phyloP scores from a whole-genome alignment of 1,140 invertebrate species.

The Nephotettix cincticeps region DNA sequence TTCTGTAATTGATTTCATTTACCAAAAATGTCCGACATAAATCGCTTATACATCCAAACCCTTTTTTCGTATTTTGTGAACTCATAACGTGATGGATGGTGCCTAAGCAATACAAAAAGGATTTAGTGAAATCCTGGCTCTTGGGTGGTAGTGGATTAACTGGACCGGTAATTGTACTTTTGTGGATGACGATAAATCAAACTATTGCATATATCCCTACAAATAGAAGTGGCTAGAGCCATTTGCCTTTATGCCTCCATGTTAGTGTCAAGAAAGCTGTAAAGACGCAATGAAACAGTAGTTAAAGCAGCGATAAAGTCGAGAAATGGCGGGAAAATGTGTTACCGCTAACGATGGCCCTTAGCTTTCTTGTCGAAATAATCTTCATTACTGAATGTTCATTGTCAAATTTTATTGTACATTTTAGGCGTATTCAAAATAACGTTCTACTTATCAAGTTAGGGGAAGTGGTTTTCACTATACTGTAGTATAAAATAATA shows the following conservation, averaged over 20 bases:
- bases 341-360: conserved; percentile 7
- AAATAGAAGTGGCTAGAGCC: neutral
- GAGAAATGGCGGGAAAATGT: conserved; percentile 10
- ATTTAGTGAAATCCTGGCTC: neutral
- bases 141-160: neutral
- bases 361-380: neutral
- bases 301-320: conserved; percentile 16
- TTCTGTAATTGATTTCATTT: no score
- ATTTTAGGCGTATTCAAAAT: neutral
- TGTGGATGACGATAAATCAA: neutral
- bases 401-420: neutral
- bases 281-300: conserved; percentile 9
- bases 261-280: conserved; percentile 15
- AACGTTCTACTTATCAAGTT: no score
- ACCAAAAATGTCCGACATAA: no score
- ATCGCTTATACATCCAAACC: no score
- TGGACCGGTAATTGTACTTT: neutral
- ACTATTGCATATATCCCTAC: neutral
- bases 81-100: no score
- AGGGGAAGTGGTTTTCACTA: no score
- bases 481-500: no score
- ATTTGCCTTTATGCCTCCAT: neutral
- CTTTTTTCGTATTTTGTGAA: no score
- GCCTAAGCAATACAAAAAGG: no score
- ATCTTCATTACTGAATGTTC: neutral